Percentiles rank a stretch among this genome's conserved stretches.
Evolutionary conservation across 2,797 vertebrate genomes (phyloP).

Genomic region (Poeciliopsis infans): DNA sequence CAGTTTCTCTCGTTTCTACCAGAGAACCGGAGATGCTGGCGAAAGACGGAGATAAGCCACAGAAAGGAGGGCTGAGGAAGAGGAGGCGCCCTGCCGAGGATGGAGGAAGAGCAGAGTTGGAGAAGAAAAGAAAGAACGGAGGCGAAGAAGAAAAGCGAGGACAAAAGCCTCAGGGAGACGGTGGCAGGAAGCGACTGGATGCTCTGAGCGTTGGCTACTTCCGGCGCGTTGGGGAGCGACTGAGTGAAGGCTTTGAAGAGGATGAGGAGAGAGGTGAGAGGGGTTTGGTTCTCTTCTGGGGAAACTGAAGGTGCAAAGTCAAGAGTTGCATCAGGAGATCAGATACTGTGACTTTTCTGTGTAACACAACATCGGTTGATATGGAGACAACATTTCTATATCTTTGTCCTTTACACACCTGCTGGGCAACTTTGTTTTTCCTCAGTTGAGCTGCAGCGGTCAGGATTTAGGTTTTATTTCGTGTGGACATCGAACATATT

Average conservation of each 20-base stretch:
- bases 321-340: neutral
- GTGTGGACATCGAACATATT: neutral
- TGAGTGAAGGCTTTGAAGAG: slow-evolving; percentile 77
- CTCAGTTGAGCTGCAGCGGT: neutral
- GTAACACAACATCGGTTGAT: neutral
- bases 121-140: slow-evolving; percentile 6
- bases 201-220: slow-evolving; percentile 80
- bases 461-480: neutral
- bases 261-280: slow-evolving; percentile 79
- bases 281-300: neutral
- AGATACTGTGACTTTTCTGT: neutral
- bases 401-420: neutral
- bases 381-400: too few species aligned
- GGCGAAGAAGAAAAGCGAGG: slow-evolving; percentile 33
- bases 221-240: slow-evolving; percentile 77
- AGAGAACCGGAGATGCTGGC: slow-evolving; percentile 47
- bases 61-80: slow-evolving; percentile 52
- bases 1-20: neutral
- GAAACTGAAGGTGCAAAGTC: neutral
- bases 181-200: slow-evolving; percentile 70
- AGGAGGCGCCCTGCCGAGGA: slow-evolving; percentile 17
- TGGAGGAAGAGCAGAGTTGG: slow-evolving; percentile 24
- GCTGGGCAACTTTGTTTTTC: neutral
- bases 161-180: slow-evolving; percentile 15
- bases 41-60: slow-evolving; percentile 50